Base-by-base conservation (phyloP, 2,888 invertebrate genomes). In the Xestobium rufovillosum region DNA sequence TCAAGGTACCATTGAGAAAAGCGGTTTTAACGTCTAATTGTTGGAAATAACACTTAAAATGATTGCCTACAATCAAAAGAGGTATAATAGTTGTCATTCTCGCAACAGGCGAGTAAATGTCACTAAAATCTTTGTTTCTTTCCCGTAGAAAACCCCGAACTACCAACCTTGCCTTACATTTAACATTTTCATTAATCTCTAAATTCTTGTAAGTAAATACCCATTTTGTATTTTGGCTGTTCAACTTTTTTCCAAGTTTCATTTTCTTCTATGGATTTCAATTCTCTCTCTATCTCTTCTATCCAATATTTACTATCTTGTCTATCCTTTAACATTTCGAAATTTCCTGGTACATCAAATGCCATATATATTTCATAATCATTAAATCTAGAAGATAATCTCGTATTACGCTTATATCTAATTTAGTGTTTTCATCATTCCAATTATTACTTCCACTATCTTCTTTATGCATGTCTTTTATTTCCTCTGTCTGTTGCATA, bases 361-460 rank as follows among this genome's bases (percentile, higher is more conserved):
- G 43, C 38, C 26, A 38, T 33, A 19, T 38, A 38, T 3, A 33
- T 16, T 38, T 38, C 41, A 16, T 33, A 43, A 30, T 43, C 39
- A 3, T 32, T 16, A 17, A 30, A 36, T 15, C 26, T 40, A 12
- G 12, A 8, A 34, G 39, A 36, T 26, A 27, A n/a, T 16, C 31
- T 40, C 13, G 26, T 34, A 11, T 1, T 31, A 14, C 37, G 11
- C n/a, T n/a, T n/a, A n/a, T n/a, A n/a, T n/a, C n/a, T n/a, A n/a
- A n/a, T n/a, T n/a, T n/a, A n/a, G n/a, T n/a, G n/a, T n/a, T n/a
- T n/a, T n/a, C n/a, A n/a, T n/a, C n/a, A n/a, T n/a, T n/a, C n/a
- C n/a, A n/a, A n/a, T n/a, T n/a, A n/a, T n/a, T n/a, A n/a, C n/a
- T n/a, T n/a, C n/a, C n/a, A n/a, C n/a, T n/a, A n/a, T n/a, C n/a